These are phyloP conservation scores for Unio delphinus DNA, from an alignment of 2,888 invertebrate species.

Conservation along the genomic window DNA sequence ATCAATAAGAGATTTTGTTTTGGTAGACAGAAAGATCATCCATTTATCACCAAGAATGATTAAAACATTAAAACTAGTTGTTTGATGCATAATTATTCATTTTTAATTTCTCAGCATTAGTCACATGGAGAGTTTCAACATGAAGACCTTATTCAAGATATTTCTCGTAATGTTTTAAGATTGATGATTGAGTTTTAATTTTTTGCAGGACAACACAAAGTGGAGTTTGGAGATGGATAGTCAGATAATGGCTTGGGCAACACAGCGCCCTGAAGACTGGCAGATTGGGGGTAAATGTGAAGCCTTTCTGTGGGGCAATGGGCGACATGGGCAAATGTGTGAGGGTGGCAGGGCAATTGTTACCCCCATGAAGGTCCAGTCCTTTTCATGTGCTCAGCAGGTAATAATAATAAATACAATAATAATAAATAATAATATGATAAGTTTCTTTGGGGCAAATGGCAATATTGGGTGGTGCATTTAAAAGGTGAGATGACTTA, in stretches of 20 bases:
- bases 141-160: too few relatives aligned
- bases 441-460: too few relatives aligned
- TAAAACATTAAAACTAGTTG: too few relatives aligned
- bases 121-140: too few relatives aligned
- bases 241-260: slow-evolving; percentile 78
- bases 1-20: too few relatives aligned
- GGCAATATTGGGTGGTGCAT: neutral
- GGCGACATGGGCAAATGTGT: slow-evolving; percentile 78
- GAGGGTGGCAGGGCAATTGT: slow-evolving; percentile 73
- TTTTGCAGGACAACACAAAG: slow-evolving; percentile 71
- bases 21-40: too few relatives aligned
- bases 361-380: slow-evolving; percentile 57
- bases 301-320: slow-evolving; percentile 78
- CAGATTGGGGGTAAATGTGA: slow-evolving; percentile 78
- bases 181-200: too few relatives aligned
- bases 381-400: slow-evolving; percentile 68
- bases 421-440: neutral
- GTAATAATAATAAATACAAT: slow-evolving; percentile 40
- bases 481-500: neutral
- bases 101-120: too few relatives aligned
- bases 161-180: too few relatives aligned
- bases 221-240: slow-evolving; percentile 78
- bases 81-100: too few relatives aligned
- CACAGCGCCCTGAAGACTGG: slow-evolving; percentile 78
- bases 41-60: too few relatives aligned